A percentile compares a stretch with the other conserved stretches of the same genome.
These are phyloP conservation scores for Garra rufa DNA, from an alignment of 2,113 vertebrate species.

Conservation along the genomic window DNA sequence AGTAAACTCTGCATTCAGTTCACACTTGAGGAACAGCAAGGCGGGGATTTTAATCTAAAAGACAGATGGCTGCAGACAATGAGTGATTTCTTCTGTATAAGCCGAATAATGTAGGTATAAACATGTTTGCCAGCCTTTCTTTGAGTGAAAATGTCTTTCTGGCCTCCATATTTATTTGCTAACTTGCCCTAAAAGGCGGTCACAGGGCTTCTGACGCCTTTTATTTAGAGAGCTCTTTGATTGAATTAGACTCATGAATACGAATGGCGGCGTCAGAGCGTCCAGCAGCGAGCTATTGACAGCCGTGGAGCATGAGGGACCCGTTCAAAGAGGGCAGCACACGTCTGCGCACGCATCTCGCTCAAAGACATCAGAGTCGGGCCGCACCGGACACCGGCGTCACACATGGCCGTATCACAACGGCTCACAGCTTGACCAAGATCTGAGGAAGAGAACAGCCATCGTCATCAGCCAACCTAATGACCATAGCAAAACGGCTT, in stretches of 20 bases:
- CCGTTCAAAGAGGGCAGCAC: conserved; percentile 4
- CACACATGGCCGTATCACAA: conserved; percentile 16
- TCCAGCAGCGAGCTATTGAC: conserved; percentile 54
- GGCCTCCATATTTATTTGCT: background rate
- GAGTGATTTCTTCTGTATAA: background rate
- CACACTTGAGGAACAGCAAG: background rate
- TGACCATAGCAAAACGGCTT: background rate
- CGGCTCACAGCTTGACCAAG: conserved; percentile 37
- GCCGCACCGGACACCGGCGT: background rate
- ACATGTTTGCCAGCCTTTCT: conserved; percentile 5
- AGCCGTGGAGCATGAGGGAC: conserved; percentile 4
- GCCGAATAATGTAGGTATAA: conserved; percentile 2
- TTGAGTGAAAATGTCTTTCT: background rate
- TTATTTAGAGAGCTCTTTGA: conserved; percentile 41
- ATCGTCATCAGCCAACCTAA: background rate
- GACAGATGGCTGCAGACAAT: background rate
- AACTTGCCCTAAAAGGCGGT: conserved; percentile 15
- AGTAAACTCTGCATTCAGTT: background rate
- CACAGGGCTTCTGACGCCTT: conserved; percentile 13
- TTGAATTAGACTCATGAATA: conserved; percentile 60
- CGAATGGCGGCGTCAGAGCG: conserved; percentile 50
- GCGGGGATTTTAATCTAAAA: background rate
- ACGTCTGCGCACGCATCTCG: background rate
- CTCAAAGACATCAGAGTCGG: conserved; percentile 17
- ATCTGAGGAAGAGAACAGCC: conserved; percentile 63